Evolutionary conservation across 2,797 vertebrate genomes (phyloP), one percentile per base, ranked within the genome.

Genomic region (Gobio occitaniae): DNA sequence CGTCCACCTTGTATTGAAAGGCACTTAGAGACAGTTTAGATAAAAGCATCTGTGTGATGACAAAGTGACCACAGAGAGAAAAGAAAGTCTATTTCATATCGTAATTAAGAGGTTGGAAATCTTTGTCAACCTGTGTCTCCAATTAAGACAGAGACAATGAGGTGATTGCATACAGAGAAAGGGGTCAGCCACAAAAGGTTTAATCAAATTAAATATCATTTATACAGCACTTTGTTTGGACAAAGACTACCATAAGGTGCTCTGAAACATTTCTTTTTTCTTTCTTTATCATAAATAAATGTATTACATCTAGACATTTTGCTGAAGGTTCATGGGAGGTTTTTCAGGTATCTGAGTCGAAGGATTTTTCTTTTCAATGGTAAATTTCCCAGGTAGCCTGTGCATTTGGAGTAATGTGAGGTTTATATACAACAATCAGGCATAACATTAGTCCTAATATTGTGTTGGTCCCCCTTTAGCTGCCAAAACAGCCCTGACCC

Each of bases 1-100:
- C 21, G 2, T 41, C 59, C 71, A 83, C 44, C 44, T 52, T 75
- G 8, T 65, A 72, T 65, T 65, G 59, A 83, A 83, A 52, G 54
- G 8, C 13, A 50, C 29, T 52, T 41, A 65, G 44, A 63, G 36
- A 71, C 21, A 25, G 15, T 70, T 81, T 17, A 80, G 56, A 82
- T 74, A 63, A 82, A 74, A 63, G 70, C 7, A 32, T 50, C 56
- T 25, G 13, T 1, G 3, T 38, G 63, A 52, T 17, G 13, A 25
- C 16, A 79, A 48, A 65, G 44, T 50, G 41, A 78, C 16, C 10
- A 11, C 13, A 65, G 59, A 50, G 25, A 65, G 4, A 82, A 69
- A 83, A 61, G 44, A 50, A 65, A 74, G 19, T n/a, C 70, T 74
- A 12, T 65, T 74, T 66, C 19, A 36, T n/a, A 32, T 65, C 47